Conservation (phyloP, 1,140 invertebrate species). For the Pseudomyrmex flavicornis region DNA sequence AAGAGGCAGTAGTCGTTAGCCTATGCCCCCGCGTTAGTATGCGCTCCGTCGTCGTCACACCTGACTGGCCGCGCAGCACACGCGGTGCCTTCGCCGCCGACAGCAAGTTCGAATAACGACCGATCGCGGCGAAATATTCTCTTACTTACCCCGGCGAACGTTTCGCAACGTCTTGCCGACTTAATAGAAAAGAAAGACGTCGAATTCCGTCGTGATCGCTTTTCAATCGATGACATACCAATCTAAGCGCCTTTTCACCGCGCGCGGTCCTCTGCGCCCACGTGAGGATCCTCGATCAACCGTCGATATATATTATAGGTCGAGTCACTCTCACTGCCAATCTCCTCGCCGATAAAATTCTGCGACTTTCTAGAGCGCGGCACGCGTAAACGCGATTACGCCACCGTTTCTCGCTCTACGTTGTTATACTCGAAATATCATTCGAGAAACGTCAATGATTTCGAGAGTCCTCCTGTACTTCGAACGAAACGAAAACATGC, state of each 20-base stretch:
- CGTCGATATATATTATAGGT: slow-evolving; percentile 39
- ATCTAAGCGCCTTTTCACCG: slow-evolving; percentile 38
- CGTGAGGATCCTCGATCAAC: slow-evolving; percentile 45
- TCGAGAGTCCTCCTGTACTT: slow-evolving; percentile 5
- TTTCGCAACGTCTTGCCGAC: slow-evolving; percentile 69
- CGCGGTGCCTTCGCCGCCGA: slow-evolving; percentile 68
- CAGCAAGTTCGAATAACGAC: slow-evolving; percentile 68
- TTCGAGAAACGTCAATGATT: slow-evolving; percentile 21
- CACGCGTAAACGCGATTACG: slow-evolving; percentile 54
- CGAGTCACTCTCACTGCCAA: slow-evolving; percentile 62
- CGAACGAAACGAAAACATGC: background rate
- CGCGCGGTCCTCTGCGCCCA: slow-evolving; percentile 3
- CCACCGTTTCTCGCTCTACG: slow-evolving; percentile 41
- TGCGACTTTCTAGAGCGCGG: slow-evolving; percentile 54
- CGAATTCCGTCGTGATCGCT: slow-evolving; percentile 64
- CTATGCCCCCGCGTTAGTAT: slow-evolving; percentile 81
- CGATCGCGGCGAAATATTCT: slow-evolving; percentile 60
- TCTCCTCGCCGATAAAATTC: slow-evolving; percentile 48
- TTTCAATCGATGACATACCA: slow-evolving; percentile 44
- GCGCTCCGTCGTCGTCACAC: slow-evolving; percentile 84
- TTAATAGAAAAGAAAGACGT: slow-evolving; percentile 62
- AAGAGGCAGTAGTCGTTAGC: slow-evolving; percentile 83
- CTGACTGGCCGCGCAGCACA: slow-evolving; percentile 77
- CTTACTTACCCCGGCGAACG: slow-evolving; percentile 52
- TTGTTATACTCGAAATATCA: slow-evolving; percentile 25